phyloP scores from a whole-genome alignment of 1,140 invertebrate genomes.

The Spodoptera frugiperda region DNA sequence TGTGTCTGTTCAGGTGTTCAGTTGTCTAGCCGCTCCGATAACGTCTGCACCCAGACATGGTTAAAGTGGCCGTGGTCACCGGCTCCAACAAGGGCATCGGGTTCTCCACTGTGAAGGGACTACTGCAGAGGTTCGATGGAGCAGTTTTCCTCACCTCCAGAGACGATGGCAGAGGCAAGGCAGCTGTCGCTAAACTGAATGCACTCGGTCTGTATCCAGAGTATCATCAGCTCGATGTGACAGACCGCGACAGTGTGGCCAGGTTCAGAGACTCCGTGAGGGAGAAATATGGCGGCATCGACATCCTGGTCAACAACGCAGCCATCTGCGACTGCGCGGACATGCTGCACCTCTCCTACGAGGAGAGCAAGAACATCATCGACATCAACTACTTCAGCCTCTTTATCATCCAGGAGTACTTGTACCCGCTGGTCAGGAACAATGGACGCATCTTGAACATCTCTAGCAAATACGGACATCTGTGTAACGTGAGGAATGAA shows the following conservation, averaged over 20 bases:
- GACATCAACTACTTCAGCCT: conserved; percentile 89
- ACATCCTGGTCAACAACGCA: conserved; percentile 94
- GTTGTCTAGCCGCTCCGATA: background rate
- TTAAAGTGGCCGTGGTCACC: conserved; percentile 87
- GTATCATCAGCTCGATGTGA: conserved; percentile 91
- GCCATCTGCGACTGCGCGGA: conserved; percentile 88
- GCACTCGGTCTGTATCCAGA: conserved; percentile 83
- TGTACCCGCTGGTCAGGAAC: conserved; percentile 90
- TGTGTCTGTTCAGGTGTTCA: background rate
- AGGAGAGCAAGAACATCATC: conserved; percentile 90
- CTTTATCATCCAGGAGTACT: conserved; percentile 87
- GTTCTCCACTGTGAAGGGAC: conserved; percentile 88
- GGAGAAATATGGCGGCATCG: conserved; percentile 90
- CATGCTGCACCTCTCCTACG: conserved; percentile 82
- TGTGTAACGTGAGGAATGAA: conserved; percentile 86
- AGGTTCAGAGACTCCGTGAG: conserved; percentile 87
- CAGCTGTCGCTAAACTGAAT: conserved; percentile 86
- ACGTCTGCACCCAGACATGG: background rate
- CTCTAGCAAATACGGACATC: conserved; percentile 89
- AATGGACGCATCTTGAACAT: conserved; percentile 91
- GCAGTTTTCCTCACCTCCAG: conserved; percentile 88
- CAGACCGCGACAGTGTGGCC: conserved; percentile 86
- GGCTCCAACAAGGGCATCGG: conserved; percentile 93
- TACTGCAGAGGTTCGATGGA: conserved; percentile 88
- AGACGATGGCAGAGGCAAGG: conserved; percentile 85